Base-by-base conservation (phyloP, 2,888 invertebrate genomes). In the Stramonita haemastoma region DNA sequence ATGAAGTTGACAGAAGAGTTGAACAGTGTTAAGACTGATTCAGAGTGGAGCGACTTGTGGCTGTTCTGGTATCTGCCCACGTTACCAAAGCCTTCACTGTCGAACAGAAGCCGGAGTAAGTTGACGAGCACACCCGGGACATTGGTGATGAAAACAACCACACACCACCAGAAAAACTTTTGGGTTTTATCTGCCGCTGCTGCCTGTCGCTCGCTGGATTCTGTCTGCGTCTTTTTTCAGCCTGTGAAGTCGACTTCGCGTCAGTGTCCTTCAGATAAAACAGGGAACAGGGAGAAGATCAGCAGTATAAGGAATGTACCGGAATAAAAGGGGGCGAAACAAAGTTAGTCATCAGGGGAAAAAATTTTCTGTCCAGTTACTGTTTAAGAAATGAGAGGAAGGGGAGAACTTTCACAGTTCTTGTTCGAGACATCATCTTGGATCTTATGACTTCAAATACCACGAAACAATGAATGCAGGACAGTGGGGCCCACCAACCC, bases 1-100 rank as follows among this genome's bases (percentile, higher is more conserved):
- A 81, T 11, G 13, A 87, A 32, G 87, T 66, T 87, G 13, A 87
- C 66, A 34, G 66, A 66, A 73, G 66, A 66, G 87, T 66, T 87
- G 36, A 87, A 32, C 13, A 87, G 29, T n/a, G 34, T 87, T 70
- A 87, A 66, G 87, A 81, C 26, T 22, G 81, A 4, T 26, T 22
- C 22, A 81, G 19, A 36, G n/a, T 6, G 0, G 8, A 2, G 81
- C 36, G n/a, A n/a, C n/a, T n/a, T n/a, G n/a, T n/a, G n/a, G n/a
- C n/a, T n/a, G n/a, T n/a, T n/a, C n/a, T 36, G 81, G n/a, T 81
- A 81, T 8, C 81, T 34, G 6, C 81, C 81, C 36, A 36, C 36
- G 36, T 11, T 6, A 15, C n/a, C n/a, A n/a, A 81, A 81, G 0
- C 81, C 81, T 11, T 81, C 36, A 15, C 36, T 36, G 81, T 22